Percentiles rank a stretch among this genome's conserved stretches.
phyloP scores from a whole-genome alignment of 2,113 vertebrate genomes.

The Motacilla alba region DNA sequence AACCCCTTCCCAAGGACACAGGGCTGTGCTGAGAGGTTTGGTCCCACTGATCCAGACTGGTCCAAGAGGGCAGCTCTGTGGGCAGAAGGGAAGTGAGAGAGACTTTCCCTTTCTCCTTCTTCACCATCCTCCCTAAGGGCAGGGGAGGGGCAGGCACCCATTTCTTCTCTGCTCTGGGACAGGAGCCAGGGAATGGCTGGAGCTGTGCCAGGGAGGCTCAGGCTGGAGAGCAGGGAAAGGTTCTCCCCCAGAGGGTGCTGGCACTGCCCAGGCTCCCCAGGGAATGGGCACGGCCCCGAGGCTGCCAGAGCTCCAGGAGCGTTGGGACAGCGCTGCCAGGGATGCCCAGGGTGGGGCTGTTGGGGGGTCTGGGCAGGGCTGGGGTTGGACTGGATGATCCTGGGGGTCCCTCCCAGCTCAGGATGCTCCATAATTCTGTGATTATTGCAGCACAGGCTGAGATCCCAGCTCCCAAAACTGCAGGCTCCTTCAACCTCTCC shows the following conservation, averaged over 20 bases:
- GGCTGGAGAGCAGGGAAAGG: fast-evolving
- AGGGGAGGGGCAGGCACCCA: fast-evolving
- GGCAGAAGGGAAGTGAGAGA: fast-evolving
- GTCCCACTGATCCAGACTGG: not conserved
- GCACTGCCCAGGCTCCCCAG: not conserved
- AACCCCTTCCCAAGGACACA: not conserved
- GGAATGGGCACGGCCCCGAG: not conserved
- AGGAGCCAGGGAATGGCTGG: not conserved
- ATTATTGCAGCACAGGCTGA: not conserved
- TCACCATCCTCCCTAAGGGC: not conserved
- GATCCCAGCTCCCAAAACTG: not conserved
- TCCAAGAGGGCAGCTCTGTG: not conserved
- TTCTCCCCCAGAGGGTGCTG: not conserved
- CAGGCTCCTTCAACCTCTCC: not conserved
- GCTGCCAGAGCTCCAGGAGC: not conserved
- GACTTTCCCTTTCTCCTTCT: not conserved
- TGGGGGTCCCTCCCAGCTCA: not conserved
- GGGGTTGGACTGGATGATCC: fast-evolving
- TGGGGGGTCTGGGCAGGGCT: not conserved
- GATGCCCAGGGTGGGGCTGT: not conserved
- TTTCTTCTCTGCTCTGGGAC: not conserved
- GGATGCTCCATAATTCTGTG: not conserved
- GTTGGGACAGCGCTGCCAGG: not conserved
- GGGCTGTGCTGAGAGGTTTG: not conserved
- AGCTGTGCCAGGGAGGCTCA: fast-evolving